These are phyloP conservation scores for Nasonovia ribisnigri DNA, from an alignment of 2,888 invertebrate species.

Conservation along the genomic window DNA sequence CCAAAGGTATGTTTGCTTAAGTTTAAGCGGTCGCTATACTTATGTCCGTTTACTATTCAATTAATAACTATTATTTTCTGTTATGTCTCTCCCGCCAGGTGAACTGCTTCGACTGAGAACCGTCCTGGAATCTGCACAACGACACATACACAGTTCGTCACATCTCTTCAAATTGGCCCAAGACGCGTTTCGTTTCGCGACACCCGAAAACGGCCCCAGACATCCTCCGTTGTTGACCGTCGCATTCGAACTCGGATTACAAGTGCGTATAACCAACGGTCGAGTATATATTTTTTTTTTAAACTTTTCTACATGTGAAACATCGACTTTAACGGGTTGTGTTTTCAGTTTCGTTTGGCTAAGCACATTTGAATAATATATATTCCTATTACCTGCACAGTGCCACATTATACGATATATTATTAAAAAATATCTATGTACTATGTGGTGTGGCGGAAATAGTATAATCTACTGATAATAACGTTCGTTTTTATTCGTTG, in stretches of 20 bases:
- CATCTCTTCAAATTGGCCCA: slow-evolving; percentile 88
- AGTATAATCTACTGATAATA: not conserved
- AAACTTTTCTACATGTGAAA: not conserved
- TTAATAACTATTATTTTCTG: not conserved
- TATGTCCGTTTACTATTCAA: not conserved
- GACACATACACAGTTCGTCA: slow-evolving; percentile 86
- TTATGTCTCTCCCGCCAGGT: slow-evolving; percentile 70
- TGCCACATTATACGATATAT: not conserved
- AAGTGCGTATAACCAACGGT: slow-evolving; percentile 71
- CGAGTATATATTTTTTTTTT: not conserved
- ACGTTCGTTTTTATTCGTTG: not conserved
- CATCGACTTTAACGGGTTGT: not conserved
- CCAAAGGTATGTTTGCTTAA: slow-evolving; percentile 73
- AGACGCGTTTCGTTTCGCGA: slow-evolving; percentile 86
- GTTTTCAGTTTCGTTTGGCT: not conserved
- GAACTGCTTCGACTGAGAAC: slow-evolving; percentile 79
- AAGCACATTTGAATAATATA: not conserved
- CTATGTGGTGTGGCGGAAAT: not conserved
- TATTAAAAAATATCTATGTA: not conserved
- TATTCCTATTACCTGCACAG: not conserved
- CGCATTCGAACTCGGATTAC: slow-evolving; percentile 85
- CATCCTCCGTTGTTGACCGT: slow-evolving; percentile 83
- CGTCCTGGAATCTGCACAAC: slow-evolving; percentile 83
- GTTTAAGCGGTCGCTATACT: not conserved
- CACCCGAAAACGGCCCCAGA: slow-evolving; percentile 82